A percentile compares a stretch with the other conserved stretches of the same genome.
Evolutionary conservation across 1,140 invertebrate genomes (phyloP).

Genomic region (Colletes latitarsis): DNA sequence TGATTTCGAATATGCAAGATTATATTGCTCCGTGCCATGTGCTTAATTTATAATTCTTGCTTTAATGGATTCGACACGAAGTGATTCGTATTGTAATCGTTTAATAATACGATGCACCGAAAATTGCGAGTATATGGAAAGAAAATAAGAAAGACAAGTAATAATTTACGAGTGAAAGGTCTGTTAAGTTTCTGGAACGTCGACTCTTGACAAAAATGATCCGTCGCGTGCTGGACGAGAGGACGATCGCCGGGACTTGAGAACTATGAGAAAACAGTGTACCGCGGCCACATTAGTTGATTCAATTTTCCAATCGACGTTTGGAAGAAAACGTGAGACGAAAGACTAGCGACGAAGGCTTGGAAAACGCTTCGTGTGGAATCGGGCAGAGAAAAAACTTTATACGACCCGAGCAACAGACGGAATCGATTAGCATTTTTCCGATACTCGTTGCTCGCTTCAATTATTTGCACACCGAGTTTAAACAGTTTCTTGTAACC

Average conservation of each 20-base stretch:
- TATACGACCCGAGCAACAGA: background rate
- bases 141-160: too few relatives aligned
- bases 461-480: background rate
- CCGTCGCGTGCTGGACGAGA: background rate
- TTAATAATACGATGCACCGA: too few relatives aligned
- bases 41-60: too few relatives aligned
- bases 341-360: background rate
- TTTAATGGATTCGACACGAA: too few relatives aligned
- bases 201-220: background rate
- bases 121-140: too few relatives aligned
- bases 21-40: too few relatives aligned
- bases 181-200: background rate
- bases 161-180: background rate
- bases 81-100: too few relatives aligned
- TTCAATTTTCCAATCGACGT: slow-evolving; percentile 21
- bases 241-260: background rate
- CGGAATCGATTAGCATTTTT: slow-evolving; percentile 20
- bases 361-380: background rate
- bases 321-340: slow-evolving; percentile 5
- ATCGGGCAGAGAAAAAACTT: background rate
- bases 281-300: background rate
- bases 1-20: too few relatives aligned
- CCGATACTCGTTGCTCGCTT: slow-evolving; percentile 13
- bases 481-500: background rate
- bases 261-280: background rate